Percentiles rank a stretch among this genome's conserved stretches.
Conservation (phyloP, 1,140 invertebrate genomes). For the Brachystomella parvula region DNA sequence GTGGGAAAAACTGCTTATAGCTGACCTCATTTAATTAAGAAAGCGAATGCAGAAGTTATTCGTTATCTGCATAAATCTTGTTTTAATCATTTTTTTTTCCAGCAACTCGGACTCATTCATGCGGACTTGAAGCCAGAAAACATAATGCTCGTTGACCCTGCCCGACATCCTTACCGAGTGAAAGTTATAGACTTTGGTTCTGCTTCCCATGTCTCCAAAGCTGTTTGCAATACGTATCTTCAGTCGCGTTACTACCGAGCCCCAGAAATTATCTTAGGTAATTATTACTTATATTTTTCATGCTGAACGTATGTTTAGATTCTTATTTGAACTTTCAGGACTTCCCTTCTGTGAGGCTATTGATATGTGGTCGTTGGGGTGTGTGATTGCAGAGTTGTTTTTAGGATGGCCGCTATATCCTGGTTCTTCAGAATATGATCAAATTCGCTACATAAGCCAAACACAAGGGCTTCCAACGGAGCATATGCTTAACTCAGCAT, state of each 20-base stretch:
- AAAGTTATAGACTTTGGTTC: conserved; percentile 99
- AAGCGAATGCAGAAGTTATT: neutral
- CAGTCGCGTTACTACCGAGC: conserved; percentile 98
- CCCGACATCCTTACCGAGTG: conserved; percentile 89
- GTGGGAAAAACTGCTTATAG: neutral
- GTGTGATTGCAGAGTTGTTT: conserved; percentile 98
- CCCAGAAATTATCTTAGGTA: conserved; percentile 94
- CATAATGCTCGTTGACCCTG: conserved; percentile 98
- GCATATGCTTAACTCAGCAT: conserved; percentile 97
- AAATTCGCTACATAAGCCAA: conserved; percentile 87
- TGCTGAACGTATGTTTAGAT: conserved; percentile 7
- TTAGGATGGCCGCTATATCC: conserved; percentile 99
- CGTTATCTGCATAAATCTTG: neutral
- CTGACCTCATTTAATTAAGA: conserved; percentile 8
- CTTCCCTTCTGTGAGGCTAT: conserved; percentile 99
- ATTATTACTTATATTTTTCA: conserved; percentile 18
- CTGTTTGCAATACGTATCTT: conserved; percentile 97
- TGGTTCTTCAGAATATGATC: conserved; percentile 98
- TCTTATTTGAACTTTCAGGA: conserved; percentile 41
- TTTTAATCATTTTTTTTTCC: neutral
- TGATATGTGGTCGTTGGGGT: conserved; percentile 99
- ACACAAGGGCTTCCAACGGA: conserved; percentile 92
- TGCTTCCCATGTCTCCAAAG: conserved; percentile 97
- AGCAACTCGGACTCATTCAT: conserved; percentile 97
- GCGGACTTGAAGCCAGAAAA: conserved; percentile 99